Conservation (phyloP, 2,888 invertebrate genomes). For the Adineta ricciae region DNA sequence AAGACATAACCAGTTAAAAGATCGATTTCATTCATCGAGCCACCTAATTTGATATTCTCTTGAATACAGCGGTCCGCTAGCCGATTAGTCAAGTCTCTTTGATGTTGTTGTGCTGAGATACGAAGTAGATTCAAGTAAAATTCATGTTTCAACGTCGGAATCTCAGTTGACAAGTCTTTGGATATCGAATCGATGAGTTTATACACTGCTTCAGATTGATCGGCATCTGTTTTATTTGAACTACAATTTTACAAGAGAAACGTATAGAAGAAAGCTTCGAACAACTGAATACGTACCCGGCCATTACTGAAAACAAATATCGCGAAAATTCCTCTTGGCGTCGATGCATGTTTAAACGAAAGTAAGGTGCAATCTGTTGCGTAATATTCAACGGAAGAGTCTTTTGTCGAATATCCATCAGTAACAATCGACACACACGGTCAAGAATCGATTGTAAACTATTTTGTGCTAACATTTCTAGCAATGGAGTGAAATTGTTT, state of each 20-base stretch:
- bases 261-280: neutral
- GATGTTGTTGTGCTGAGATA: neutral
- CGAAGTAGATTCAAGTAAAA: neutral
- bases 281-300: neutral
- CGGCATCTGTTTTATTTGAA: neutral
- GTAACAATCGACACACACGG: neutral
- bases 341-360: neutral
- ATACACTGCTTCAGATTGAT: neutral
- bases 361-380: neutral
- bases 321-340: neutral
- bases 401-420: neutral
- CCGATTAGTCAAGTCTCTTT: neutral
- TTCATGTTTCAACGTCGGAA: neutral
- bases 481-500: neutral
- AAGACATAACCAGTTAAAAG: neutral
- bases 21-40: slow-evolving; percentile 6
- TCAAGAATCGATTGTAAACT: neutral
- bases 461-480: neutral
- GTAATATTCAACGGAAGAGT: neutral
- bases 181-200: neutral
- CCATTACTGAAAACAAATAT: neutral
- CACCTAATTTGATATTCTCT: neutral
- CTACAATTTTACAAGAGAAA: neutral
- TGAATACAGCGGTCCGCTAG: neutral
- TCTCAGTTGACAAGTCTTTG: neutral